Percentiles rank a stretch among this genome's conserved stretches.
Evolutionary conservation across 2,888 invertebrate species (phyloP).

Genomic region (Odontothrips loti): DNA sequence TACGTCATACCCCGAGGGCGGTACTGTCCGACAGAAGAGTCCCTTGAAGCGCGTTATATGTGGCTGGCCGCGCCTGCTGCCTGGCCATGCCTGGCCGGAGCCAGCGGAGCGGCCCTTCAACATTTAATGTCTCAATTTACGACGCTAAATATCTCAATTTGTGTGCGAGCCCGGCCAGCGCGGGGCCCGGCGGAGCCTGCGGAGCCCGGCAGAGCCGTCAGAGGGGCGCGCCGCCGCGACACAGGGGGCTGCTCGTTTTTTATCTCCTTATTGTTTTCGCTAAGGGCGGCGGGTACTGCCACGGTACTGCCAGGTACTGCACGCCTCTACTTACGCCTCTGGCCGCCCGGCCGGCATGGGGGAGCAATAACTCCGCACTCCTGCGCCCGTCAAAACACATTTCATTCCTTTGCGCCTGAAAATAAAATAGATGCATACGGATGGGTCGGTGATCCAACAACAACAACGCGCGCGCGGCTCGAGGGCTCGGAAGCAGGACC

Average conservation of each 20-base stretch:
- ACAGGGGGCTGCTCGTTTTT: background rate
- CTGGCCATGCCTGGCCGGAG: background rate
- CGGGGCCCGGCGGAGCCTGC: background rate
- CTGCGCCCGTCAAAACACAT: too few relatives aligned
- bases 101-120: background rate
- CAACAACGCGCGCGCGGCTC: too few relatives aligned
- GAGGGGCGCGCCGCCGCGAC: background rate
- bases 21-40: background rate
- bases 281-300: too few relatives aligned
- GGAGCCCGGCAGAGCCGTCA: background rate
- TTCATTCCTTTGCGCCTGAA: too few relatives aligned
- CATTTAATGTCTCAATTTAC: conserved; percentile 14
- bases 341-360: too few relatives aligned
- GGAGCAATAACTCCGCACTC: too few relatives aligned
- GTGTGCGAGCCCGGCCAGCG: background rate
- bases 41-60: background rate
- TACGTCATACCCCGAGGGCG: too few relatives aligned
- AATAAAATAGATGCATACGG: too few relatives aligned
- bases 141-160: conserved; percentile 16
- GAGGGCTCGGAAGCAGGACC: too few relatives aligned
- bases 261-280: conserved; percentile 22
- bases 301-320: too few relatives aligned
- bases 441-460: too few relatives aligned
- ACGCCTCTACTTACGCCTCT: too few relatives aligned
- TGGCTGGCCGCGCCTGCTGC: background rate